A percentile compares a stretch with the other conserved stretches of the same genome.
Conservation (phyloP, 2,797 vertebrate species). For the Heterohyrax brucei region DNA sequence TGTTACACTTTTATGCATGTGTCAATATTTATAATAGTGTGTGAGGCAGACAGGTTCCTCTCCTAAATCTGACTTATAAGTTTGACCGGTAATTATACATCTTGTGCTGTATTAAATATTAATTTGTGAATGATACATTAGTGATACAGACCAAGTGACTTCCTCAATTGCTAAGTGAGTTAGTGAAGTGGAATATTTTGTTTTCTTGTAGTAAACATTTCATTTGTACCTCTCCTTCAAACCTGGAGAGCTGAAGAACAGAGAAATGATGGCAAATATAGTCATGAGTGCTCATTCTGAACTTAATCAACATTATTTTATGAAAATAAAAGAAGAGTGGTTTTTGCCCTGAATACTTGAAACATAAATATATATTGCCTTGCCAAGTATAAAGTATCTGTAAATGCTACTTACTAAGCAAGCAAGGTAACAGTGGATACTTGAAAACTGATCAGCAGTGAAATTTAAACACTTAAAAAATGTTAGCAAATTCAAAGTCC, state of each 20-base stretch:
- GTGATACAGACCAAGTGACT: slow-evolving; percentile 52
- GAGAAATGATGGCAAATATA: background rate
- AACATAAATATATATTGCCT: background rate
- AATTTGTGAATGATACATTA: slow-evolving; percentile 69
- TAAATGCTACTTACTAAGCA: background rate
- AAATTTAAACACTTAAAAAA: background rate
- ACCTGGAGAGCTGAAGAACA: background rate
- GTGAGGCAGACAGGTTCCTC: slow-evolving; percentile 60
- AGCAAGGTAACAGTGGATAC: background rate
- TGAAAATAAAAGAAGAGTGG: background rate
- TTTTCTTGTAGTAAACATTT: slow-evolving; percentile 38
- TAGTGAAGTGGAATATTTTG: background rate
- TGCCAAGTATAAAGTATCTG: background rate
- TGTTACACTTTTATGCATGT: slow-evolving; percentile 56
- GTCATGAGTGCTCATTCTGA: background rate
- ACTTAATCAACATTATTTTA: slow-evolving; percentile 10
- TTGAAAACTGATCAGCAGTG: background rate
- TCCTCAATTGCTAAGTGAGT: slow-evolving; percentile 34
- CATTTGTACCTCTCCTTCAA: background rate
- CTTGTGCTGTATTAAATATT: slow-evolving; percentile 72
- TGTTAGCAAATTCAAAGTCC: background rate
- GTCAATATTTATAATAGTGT: slow-evolving; percentile 70
- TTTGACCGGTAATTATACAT: slow-evolving; percentile 46
- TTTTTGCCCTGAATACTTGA: background rate
- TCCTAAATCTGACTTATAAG: slow-evolving; percentile 64